Base-by-base conservation (phyloP, 2,888 invertebrate species). In the Lasioglossum calceatum region DNA sequence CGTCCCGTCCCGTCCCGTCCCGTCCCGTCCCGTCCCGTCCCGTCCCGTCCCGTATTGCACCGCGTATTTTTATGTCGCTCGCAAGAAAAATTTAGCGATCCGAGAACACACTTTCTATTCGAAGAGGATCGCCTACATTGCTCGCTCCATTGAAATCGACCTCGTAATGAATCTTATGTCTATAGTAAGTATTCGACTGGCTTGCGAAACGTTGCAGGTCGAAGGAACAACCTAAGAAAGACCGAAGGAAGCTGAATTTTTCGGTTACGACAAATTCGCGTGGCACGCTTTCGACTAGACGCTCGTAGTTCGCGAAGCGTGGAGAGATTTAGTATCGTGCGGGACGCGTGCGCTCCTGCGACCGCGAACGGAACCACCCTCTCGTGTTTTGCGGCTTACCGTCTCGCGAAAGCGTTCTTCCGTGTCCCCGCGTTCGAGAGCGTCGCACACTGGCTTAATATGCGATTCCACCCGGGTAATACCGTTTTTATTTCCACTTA, bases 261-360 rank as follows among this genome's bases (percentile, higher is more conserved):
- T 58, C n/a, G 10, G 54, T 0, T 1, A 58, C 10, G 54, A 10
- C 3, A n/a, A 58, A 10, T 58, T n/a, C n/a, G 23, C 8, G 54
- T n/a, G 54, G 10, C 54, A 58, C 54, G 4, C 50, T n/a, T 58
- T n/a, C 10, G 54, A 58, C n/a, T 3, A 58, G 23, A 58, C n/a
- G n/a, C 23, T n/a, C 54, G 54, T 10, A 58, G 10, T 10, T n/a
- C 54, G 54, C 54, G n/a, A 58, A n/a, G n/a, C n/a, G n/a, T 58
- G 1, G 54, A 23, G 84, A 86, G 89, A 91, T 91, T 91, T 88
- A 90, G 87, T n/a, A n/a, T 58, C n/a, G 3, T n/a, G 88, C 82
- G 67, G 88, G 91, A 89, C 91, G 91, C 90, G 88, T 88, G 91
- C 89, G 91, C 90, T 78, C 64, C 50, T 73, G 78, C 72, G 67